A percentile compares a stretch with the other conserved stretches of the same genome.
These are phyloP conservation scores for Drosophila melanogaster DNA, from an alignment of 1,140 invertebrate genomes.

Conservation along the genomic window Release_6_plus_ISO1_MT NT_033777.3:17373501-17374000, in stretches of 20 bases:
- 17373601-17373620: constrained; percentile 32
- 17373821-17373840: constrained; percentile 41
- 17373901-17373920: constrained; percentile 32
- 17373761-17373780: constrained; percentile 3
- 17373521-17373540: constrained; percentile 4
- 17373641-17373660: constrained; percentile 48
- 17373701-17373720: constrained; percentile 69
- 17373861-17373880: constrained; percentile 74
- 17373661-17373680: constrained; percentile 27
- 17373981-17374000: constrained; percentile 6
- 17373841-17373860: constrained; percentile 55
- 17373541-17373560: constrained; percentile 43
- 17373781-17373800: constrained; percentile 17
- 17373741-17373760: constrained; percentile 38
- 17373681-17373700: constrained; percentile 36
- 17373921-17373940: constrained; percentile 44
- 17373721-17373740: constrained; percentile 72
- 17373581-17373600: constrained; percentile 42
- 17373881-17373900: constrained; percentile 53
- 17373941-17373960: constrained; percentile 42
- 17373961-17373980: constrained; percentile 55
- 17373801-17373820: constrained; percentile 26
- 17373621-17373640: constrained; percentile 52
- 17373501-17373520: background rate
- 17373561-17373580: constrained; percentile 63